Percentiles rank a stretch among this genome's conserved stretches.
phyloP scores from a whole-genome alignment of 2,888 invertebrate genomes.

The Cordilura impudica region DNA sequence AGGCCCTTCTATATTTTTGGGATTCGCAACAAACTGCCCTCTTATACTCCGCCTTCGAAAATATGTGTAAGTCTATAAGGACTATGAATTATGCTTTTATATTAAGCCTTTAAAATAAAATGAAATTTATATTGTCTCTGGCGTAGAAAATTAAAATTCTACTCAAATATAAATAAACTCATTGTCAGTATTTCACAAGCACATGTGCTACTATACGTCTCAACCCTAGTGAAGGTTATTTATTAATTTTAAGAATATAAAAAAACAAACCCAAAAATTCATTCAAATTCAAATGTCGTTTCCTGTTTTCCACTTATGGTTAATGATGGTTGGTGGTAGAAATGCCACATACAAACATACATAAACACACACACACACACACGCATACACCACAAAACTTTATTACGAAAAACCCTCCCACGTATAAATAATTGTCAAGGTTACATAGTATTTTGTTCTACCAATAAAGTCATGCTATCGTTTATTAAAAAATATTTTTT shows the following conservation, averaged over 20 bases:
- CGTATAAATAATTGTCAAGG: slow-evolving; percentile 40
- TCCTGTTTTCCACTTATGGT: slow-evolving; percentile 19
- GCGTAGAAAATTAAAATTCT: slow-evolving; percentile 52
- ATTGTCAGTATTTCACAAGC: slow-evolving; percentile 26
- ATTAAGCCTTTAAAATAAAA: background rate
- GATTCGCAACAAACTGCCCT: background rate
- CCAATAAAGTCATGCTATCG: slow-evolving; percentile 16
- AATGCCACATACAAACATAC: slow-evolving; percentile 15
- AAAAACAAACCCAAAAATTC: slow-evolving; percentile 5
- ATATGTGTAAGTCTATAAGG: background rate
- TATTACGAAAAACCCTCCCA: background rate
- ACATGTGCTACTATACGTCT: background rate
- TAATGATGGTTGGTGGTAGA: slow-evolving; percentile 7
- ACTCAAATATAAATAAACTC: slow-evolving; percentile 49
- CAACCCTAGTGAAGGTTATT: background rate
- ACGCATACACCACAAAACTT: slow-evolving; percentile 7
- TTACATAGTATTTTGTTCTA: slow-evolving; percentile 4
- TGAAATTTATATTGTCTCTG: slow-evolving; percentile 28
- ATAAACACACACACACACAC: slow-evolving; percentile 9
- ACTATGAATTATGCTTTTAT: slow-evolving; percentile 13
- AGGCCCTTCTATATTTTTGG: background rate
- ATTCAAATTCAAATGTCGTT: slow-evolving; percentile 55
- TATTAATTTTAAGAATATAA: slow-evolving; percentile 27
- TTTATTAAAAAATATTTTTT: slow-evolving; percentile 16
- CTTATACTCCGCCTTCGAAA: background rate